Conservation (phyloP, 2,113 vertebrate genomes). For the Cololabis saira region DNA sequence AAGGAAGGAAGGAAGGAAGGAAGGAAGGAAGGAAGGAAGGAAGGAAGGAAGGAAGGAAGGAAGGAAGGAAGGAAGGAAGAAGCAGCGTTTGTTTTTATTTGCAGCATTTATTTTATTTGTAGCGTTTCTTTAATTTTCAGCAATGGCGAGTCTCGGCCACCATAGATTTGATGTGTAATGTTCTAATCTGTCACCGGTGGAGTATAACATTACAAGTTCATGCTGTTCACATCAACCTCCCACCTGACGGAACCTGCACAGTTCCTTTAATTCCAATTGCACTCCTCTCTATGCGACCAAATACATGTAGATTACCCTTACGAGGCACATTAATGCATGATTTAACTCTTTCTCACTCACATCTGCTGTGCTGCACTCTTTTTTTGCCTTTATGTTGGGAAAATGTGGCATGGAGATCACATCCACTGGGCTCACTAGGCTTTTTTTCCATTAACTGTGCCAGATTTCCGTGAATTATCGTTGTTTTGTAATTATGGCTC, state of each 20-base stretch:
- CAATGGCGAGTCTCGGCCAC: too few relatives aligned
- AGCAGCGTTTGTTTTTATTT: too few relatives aligned
- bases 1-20: too few relatives aligned
- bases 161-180: conserved; percentile 36
- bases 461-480: conserved; percentile 1
- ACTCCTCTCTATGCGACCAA: conserved; percentile 43
- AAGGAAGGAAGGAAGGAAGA: too few relatives aligned
- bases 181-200: conserved; percentile 51
- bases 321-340: conserved; percentile 50
- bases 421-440: conserved; percentile 37
- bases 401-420: conserved; percentile 39
- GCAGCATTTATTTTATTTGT: too few relatives aligned
- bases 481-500: conserved; percentile 56
- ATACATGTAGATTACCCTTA: conserved; percentile 51
- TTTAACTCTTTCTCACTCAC: conserved; percentile 37
- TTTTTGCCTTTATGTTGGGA: background rate
- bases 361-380: background rate
- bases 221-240: conserved; percentile 44
- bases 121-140: too few relatives aligned
- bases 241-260: conserved; percentile 57
- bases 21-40: too few relatives aligned
- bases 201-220: conserved; percentile 48
- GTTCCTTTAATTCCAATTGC: conserved; percentile 47
- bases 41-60: too few relatives aligned
- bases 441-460: conserved; percentile 45